Conservation (phyloP, 2,797 vertebrate genomes). For the Cygnus olor region DNA sequence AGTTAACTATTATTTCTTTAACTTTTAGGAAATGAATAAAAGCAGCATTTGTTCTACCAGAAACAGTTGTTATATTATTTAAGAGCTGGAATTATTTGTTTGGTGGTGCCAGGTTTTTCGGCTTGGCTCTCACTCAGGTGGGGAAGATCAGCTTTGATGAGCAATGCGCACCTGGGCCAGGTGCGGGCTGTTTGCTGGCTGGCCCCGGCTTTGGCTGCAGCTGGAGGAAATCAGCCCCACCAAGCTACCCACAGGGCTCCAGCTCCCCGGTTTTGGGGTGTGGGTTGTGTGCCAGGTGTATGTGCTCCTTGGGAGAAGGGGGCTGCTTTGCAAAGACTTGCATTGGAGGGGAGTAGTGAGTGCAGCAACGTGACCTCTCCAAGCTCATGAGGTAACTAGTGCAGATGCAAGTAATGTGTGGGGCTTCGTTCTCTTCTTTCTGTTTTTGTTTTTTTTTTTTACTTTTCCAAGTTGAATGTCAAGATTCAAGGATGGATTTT, state of each 20-base stretch:
- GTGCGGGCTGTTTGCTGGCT: neutral
- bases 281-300: rapidly evolving
- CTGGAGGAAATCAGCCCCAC: neutral
- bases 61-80: slow-evolving; percentile 35
- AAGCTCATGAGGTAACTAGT: neutral
- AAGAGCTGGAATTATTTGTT: neutral
- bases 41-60: slow-evolving; percentile 26
- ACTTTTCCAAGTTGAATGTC: rapidly evolving
- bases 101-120: neutral
- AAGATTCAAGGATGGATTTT: rapidly evolving
- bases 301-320: rapidly evolving
- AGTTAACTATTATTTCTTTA: slow-evolving; percentile 47
- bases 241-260: neutral
- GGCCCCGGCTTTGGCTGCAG: neutral
- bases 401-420: rapidly evolving
- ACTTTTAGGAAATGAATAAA: slow-evolving; percentile 66
- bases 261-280: rapidly evolving
- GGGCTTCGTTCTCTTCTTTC: neutral
- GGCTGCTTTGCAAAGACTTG: rapidly evolving
- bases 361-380: rapidly evolving
- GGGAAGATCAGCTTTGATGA: neutral
- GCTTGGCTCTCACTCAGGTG: neutral
- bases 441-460: neutral
- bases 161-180: neutral
- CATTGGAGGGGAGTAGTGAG: rapidly evolving